Evolutionary conservation across 1,140 invertebrate species (phyloP).

Genomic region (Bacillus rossius): DNA sequence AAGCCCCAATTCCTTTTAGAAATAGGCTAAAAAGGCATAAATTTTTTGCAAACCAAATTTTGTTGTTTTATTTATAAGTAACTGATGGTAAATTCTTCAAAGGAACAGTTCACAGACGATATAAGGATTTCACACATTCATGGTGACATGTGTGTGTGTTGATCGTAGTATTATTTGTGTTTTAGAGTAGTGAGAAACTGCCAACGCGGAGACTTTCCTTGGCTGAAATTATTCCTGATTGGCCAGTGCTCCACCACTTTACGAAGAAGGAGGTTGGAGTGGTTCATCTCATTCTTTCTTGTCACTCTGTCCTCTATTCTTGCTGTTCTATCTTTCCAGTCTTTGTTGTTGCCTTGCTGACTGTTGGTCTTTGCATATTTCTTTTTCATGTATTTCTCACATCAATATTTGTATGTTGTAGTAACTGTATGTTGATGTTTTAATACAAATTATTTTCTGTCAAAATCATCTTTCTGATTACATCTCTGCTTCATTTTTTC

Average conservation of each 20-base stretch:
- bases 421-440: background rate
- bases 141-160: background rate
- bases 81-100: no score
- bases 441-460: no score
- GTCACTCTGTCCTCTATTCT: conserved; percentile 23
- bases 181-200: conserved; percentile 51
- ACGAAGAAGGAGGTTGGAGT: conserved; percentile 67
- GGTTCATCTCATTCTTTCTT: conserved; percentile 9
- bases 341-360: conserved; percentile 16
- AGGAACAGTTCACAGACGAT: no score
- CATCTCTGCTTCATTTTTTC: no score
- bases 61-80: no score
- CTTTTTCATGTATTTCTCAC: background rate
- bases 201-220: conserved; percentile 77
- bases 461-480: no score
- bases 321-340: conserved; percentile 19
- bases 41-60: no score
- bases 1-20: no score
- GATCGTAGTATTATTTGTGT: conserved; percentile 26
- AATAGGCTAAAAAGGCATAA: no score
- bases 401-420: conserved; percentile 6
- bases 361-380: background rate
- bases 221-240: conserved; percentile 93
- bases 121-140: background rate
- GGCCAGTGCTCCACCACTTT: conserved; percentile 89